Base-by-base conservation (phyloP, 2,888 invertebrate species). In the Scrobipalpa costella region DNA sequence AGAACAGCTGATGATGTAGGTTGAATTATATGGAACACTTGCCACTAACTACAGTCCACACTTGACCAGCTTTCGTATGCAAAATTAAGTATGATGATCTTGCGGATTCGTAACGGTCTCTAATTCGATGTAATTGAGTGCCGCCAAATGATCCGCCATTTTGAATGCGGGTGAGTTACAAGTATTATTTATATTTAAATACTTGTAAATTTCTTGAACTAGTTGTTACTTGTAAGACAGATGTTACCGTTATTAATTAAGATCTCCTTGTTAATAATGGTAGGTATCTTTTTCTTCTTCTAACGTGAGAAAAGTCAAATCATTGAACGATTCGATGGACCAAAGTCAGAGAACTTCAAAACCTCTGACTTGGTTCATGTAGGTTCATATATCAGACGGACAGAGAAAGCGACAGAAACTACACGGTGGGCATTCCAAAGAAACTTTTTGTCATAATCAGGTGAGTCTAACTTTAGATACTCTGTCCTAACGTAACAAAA, bases 101-200 rank as follows among this genome's bases (percentile, higher is more conserved):
- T 55, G 33, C 33, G 21, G 65, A 66, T 67, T 66, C 65, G 73
- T 74, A 73, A 72, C 75, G 72, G 72, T 65, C 66, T 63, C 63
- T 52, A 69, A 73, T 72, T 71, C 70, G 70, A 59, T 69, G 73
- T 74, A 73, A 73, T 76, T 73, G 71, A 71, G 68, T 68, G 71
- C 67, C 67, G 67, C 58, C 64, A 57, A 66, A 62, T 66, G 47
- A 34, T 34, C 55, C 49, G 15, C 49, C 34, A 55, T 62, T 55
- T 62, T 21, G 7, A 15, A 21, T 38, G 40, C 52, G 33, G 40
- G 27, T 62, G 40, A 38, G 52, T 40, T 15, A 38, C 61, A 2
- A 49, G 44, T 19, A 40, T 55, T 55, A 34, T 55, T 34, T 15
- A 7, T 15, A n/a, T 55, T 55, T 34, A 55, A 33, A 55, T n/a